Percentiles rank a stretch among this genome's conserved stretches.
phyloP scores from a whole-genome alignment of 2,797 vertebrate genomes.

The Tokudaia tokunoshimensis region DNA sequence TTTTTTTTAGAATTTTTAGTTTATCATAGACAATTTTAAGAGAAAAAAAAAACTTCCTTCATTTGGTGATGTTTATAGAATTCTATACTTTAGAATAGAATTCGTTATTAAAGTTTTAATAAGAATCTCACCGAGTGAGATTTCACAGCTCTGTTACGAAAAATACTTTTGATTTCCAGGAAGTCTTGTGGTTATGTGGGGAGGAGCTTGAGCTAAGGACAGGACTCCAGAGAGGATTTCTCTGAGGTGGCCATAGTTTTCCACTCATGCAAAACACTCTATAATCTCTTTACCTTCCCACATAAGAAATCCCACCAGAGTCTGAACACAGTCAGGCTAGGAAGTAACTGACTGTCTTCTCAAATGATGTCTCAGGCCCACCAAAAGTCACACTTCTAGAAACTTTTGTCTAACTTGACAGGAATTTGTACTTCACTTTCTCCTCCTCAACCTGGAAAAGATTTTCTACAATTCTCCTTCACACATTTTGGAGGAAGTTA shows the following conservation, averaged over 20 bases:
- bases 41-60: neutral
- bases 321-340: neutral
- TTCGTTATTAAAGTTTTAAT: neutral
- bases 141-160: conserved; percentile 11
- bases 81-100: conserved; percentile 23
- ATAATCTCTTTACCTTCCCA: neutral
- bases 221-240: neutral
- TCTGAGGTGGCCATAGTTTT: neutral
- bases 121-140: neutral
- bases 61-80: neutral
- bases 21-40: conserved; percentile 28
- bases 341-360: conserved; percentile 7
- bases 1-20: neutral
- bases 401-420: conserved; percentile 29
- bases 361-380: neutral
- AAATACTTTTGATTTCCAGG: conserved; percentile 38
- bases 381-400: neutral
- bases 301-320: conserved; percentile 18
- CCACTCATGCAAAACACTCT: neutral
- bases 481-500: conserved; percentile 29
- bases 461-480: neutral
- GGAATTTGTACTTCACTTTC: neutral
- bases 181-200: neutral
- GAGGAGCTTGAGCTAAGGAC: neutral
- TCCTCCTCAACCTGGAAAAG: neutral